These are phyloP conservation scores for Heliopora coerulea DNA, from an alignment of 92 coral and sea anemone genomes.

Conservation along the genomic window DNA sequence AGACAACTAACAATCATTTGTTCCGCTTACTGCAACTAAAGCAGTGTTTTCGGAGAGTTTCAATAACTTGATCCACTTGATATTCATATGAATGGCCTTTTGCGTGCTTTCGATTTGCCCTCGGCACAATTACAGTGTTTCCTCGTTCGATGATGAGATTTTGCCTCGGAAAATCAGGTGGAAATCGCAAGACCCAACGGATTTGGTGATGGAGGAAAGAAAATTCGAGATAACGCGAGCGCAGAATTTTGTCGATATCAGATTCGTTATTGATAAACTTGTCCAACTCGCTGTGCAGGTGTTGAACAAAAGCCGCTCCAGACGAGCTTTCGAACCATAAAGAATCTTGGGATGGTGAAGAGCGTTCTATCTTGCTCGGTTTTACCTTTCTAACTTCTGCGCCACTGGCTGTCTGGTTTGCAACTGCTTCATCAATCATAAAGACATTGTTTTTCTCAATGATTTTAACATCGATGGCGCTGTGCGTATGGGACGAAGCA, in stretches of 20 bases:
- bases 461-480: not conserved
- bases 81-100: no score
- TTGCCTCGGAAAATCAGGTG: no score
- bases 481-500: conserved; percentile 9
- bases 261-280: conserved; percentile 45
- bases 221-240: not conserved
- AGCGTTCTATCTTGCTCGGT: not conserved
- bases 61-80: no score
- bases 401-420: not conserved
- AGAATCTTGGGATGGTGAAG: no score
- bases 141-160: no score
- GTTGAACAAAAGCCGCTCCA: conserved; percentile 22
- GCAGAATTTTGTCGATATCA: not conserved
- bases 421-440: conserved; percentile 16
- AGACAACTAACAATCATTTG: no score
- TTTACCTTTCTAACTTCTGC: not conserved
- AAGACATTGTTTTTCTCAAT: conserved; percentile 29
- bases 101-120: no score
- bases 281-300: conserved; percentile 60
- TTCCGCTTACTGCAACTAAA: no score
- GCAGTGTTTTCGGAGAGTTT: no score
- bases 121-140: no score
- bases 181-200: not conserved
- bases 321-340: not conserved
- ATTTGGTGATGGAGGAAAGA: not conserved